phyloP scores from a whole-genome alignment of 2,888 invertebrate genomes.

The Eucera pruinosa region DNA sequence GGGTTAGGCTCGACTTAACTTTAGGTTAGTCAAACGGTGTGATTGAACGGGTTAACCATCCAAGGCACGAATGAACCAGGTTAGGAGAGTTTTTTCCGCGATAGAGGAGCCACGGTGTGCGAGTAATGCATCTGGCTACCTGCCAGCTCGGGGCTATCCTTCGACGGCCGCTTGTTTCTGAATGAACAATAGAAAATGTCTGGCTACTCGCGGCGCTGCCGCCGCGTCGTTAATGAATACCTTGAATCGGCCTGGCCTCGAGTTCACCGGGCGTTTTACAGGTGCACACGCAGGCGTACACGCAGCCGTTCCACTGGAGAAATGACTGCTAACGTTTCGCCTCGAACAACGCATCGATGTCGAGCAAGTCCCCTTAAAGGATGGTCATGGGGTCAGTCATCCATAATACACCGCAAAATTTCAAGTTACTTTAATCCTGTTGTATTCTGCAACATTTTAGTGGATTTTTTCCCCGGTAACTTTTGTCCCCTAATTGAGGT shows the following conservation, averaged over 20 bases:
- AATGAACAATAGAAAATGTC: conserved; percentile 74
- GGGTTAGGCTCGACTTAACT: too few species aligned
- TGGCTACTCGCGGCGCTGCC: conserved; percentile 62
- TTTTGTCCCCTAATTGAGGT: too few species aligned
- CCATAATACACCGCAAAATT: too few species aligned
- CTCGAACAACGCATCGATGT: conserved; percentile 22
- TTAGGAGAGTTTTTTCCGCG: conserved; percentile 39
- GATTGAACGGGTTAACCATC: conserved; percentile 15
- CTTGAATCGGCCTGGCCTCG: conserved; percentile 73
- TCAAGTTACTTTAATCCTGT: too few species aligned
- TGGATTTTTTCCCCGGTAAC: too few species aligned
- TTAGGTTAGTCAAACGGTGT: conserved; percentile 20
- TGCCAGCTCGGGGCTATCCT: conserved; percentile 66
- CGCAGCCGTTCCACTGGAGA: conserved; percentile 29
- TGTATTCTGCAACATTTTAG: too few species aligned
- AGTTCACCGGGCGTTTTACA: conserved; percentile 71
- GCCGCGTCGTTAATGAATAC: conserved; percentile 71
- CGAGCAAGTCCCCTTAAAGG: not conserved
- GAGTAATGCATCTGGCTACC: conserved; percentile 65
- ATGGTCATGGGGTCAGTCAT: not conserved
- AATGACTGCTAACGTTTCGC: conserved; percentile 41
- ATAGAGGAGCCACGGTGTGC: conserved; percentile 30
- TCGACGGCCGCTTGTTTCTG: conserved; percentile 67
- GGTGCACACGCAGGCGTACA: conserved; percentile 53
- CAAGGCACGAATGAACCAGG: conserved; percentile 35